A percentile compares a stretch with the other conserved stretches of the same genome.
Conservation (phyloP, 2,113 vertebrate genomes). For the Xyliphius kryptos region DNA sequence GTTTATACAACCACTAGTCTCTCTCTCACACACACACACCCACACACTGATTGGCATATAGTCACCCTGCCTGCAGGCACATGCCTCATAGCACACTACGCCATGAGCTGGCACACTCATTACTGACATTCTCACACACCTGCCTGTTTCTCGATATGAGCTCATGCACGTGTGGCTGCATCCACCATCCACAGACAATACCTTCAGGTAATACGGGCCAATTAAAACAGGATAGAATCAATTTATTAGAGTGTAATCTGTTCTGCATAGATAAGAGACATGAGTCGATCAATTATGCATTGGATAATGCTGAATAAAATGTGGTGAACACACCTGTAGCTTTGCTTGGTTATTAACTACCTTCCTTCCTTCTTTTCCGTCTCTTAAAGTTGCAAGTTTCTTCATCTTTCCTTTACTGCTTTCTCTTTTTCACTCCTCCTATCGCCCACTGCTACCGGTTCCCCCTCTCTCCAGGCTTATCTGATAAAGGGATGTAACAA, state of each 20-base stretch:
- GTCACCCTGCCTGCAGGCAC: slow-evolving; percentile 26
- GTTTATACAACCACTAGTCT: slow-evolving; percentile 7
- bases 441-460: background rate
- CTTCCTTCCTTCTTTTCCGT: too few relatives aligned
- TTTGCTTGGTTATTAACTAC: too few relatives aligned
- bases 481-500: slow-evolving; percentile 35
- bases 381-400: too few relatives aligned
- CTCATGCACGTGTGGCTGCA: background rate
- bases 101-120: slow-evolving; percentile 17
- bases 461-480: slow-evolving; percentile 29
- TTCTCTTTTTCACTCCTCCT: slow-evolving; percentile 9
- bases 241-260: too few relatives aligned
- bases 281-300: too few relatives aligned
- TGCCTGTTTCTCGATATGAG: slow-evolving; percentile 1
- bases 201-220: too few relatives aligned
- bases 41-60: slow-evolving; percentile 29
- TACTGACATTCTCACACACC: slow-evolving; percentile 15
- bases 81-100: slow-evolving; percentile 20
- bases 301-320: too few relatives aligned
- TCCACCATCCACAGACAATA: background rate
- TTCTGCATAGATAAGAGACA: too few relatives aligned
- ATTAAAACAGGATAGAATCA: too few relatives aligned
- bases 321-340: too few relatives aligned
- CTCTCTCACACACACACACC: slow-evolving; percentile 1
- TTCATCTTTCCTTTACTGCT: too few relatives aligned